Base-by-base conservation (phyloP, 1,140 invertebrate genomes). In the Drosophila orena region DNA sequence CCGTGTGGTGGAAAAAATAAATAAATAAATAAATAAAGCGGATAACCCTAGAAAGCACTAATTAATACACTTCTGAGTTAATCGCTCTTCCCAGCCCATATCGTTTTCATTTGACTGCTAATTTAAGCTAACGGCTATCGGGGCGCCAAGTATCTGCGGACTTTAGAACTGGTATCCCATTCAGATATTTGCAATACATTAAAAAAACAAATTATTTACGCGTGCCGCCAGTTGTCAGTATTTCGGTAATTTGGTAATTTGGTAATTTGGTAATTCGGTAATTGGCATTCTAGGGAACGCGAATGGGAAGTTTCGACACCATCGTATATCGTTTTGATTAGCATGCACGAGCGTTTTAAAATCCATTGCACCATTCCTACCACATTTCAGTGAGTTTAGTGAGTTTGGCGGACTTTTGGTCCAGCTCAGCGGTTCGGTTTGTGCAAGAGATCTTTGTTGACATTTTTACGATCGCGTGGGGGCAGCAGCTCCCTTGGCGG, bases 401-500 rank as follows among this genome's bases (percentile, higher is more conserved):
- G 20, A 55, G 37, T 77, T 62, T 42, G 54, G 49, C 60, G 20
- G 70, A 30, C 30, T 30, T 83, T 77, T 38, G 14, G 37, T 38
- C 37, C 8, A 38, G 4, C 10, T 38, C 14, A 12, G 0, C 14
- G 11, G 37, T 4, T 30, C 30, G 14, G 37, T 38, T 68, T 68
- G 78, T 76, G 75, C 75, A 62, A 61, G 53, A 37, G 54, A 46
- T 38, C 72, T 61, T 59, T 38, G 64, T 52, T 70, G 64, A 69
- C 44, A 30, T 37, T 81, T 86, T 81, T 56, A 88, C 57, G 69
- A 68, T 66, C 62, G 47, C 59, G 40, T 62, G 83, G 83, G 80
- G 81, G 54, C 50, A 24, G 12, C 7, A 27, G 61, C 76, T 83
- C 79, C 79, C 79, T 81, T 75, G 60, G 44, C 57, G 68, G 59